Percentiles rank a stretch among this genome's conserved stretches.
Conservation (phyloP, 2,888 invertebrate species). For the Arrhopalites spinosus region DNA sequence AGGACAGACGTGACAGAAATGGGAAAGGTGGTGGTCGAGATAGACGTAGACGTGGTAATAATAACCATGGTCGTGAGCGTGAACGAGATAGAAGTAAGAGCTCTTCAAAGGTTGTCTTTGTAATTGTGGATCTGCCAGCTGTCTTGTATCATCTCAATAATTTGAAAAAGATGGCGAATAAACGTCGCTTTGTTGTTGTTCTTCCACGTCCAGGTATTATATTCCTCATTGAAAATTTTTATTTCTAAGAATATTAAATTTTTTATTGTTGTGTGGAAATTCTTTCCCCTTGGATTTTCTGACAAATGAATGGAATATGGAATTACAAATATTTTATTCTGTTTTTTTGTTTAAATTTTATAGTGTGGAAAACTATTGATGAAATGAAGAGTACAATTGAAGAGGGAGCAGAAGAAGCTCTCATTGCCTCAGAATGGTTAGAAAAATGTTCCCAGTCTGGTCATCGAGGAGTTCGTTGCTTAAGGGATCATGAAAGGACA, state of each 20-base stretch:
- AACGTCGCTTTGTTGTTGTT: slow-evolving; percentile 45
- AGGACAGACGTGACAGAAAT: background rate
- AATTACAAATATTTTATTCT: background rate
- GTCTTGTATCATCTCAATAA: slow-evolving; percentile 41
- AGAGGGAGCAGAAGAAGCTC: slow-evolving; percentile 42
- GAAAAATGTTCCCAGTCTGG: slow-evolving; percentile 40
- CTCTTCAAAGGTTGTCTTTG: slow-evolving; percentile 35
- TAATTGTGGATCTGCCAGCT: slow-evolving; percentile 49
- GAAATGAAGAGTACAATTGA: slow-evolving; percentile 48
- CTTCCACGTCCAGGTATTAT: slow-evolving; percentile 40
- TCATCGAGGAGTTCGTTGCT: slow-evolving; percentile 46
- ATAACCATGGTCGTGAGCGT: slow-evolving; percentile 9
- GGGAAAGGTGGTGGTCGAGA: slow-evolving; percentile 23
- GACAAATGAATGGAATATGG: background rate
- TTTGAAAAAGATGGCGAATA: slow-evolving; percentile 44
- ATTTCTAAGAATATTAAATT: too few species aligned
- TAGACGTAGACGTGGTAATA: slow-evolving; percentile 18
- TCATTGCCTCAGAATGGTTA: slow-evolving; percentile 46
- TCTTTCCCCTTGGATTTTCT: background rate
- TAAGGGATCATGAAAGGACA: slow-evolving; percentile 37
- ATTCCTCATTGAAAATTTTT: background rate
- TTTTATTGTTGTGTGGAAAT: background rate
- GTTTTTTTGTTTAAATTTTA: background rate
- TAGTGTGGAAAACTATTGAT: slow-evolving; percentile 48
- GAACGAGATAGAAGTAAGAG: slow-evolving; percentile 25